Evolutionary conservation across 2,888 invertebrate genomes (phyloP).

Genomic region (Sclerodermus sp.): DNA sequence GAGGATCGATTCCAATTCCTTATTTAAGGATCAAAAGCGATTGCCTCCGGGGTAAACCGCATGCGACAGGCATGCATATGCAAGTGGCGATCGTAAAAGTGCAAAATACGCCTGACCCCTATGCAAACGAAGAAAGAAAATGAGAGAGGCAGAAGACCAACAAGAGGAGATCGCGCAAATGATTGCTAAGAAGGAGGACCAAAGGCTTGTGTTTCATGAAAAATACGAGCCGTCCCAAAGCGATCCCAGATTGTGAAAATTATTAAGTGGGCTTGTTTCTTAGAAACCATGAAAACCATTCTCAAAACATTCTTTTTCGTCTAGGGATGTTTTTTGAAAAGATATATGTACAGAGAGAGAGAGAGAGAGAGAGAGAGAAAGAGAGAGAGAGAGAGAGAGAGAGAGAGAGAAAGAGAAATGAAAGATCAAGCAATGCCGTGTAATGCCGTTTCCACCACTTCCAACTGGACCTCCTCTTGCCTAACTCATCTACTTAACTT

Average conservation of each 20-base stretch:
- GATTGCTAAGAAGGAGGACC: constrained; percentile 11
- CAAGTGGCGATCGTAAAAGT: background rate
- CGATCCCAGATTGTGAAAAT: constrained; percentile 32
- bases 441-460: constrained; percentile 1
- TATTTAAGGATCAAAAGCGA: no score
- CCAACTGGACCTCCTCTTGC: constrained; percentile 23
- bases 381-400: background rate
- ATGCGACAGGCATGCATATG: constrained; percentile 12
- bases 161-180: constrained; percentile 14
- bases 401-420: constrained; percentile 1
- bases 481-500: constrained; percentile 43
- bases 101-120: background rate
- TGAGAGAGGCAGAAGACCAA: constrained; percentile 9
- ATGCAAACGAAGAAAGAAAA: background rate
- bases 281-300: background rate
- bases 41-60: no score
- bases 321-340: no score
- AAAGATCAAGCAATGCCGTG: constrained; percentile 27
- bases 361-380: no score
- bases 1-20: background rate
- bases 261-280: constrained; percentile 16
- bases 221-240: constrained; percentile 25
- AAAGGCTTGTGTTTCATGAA: constrained; percentile 21
- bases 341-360: no score
- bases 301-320: no score